A percentile compares a stretch with the other conserved stretches of the same genome.
Evolutionary conservation across 2,888 invertebrate species (phyloP).

Genomic region (Drosophila paracracens): DNA sequence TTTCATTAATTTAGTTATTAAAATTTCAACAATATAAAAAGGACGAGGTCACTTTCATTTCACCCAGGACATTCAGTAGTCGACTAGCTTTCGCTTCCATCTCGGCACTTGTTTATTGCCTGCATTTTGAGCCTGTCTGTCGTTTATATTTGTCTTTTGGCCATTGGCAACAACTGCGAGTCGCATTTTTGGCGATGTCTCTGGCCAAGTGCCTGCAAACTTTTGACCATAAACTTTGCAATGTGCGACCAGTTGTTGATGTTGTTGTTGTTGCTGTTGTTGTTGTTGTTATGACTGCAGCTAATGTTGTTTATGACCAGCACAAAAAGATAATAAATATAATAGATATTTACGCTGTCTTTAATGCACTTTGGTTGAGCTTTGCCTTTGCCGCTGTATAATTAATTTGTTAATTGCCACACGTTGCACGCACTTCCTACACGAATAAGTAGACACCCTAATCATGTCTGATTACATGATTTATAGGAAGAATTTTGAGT

Average conservation of each 20-base stretch:
- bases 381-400: slow-evolving; percentile 44
- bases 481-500: slow-evolving; percentile 65
- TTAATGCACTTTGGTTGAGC: slow-evolving; percentile 32
- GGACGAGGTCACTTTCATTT: not conserved
- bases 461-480: slow-evolving; percentile 54
- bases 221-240: slow-evolving; percentile 61
- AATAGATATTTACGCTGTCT: slow-evolving; percentile 38
- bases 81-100: not conserved
- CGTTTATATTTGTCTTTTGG: slow-evolving; percentile 26
- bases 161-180: slow-evolving; percentile 34
- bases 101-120: slow-evolving; percentile 19
- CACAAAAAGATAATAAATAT: slow-evolving; percentile 7
- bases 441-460: slow-evolving; percentile 20
- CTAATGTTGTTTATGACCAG: slow-evolving; percentile 26
- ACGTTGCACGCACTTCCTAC: slow-evolving; percentile 58
- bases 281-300: slow-evolving; percentile 20
- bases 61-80: slow-evolving; percentile 2
- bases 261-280: slow-evolving; percentile 24
- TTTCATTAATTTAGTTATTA: fast-evolving
- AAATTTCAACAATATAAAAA: not conserved
- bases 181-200: slow-evolving; percentile 67
- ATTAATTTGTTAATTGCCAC: slow-evolving; percentile 67
- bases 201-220: slow-evolving; percentile 53
- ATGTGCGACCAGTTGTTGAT: slow-evolving; percentile 9
- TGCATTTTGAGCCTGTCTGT: slow-evolving; percentile 15